phyloP scores from a whole-genome alignment of 2,797 vertebrate genomes.

The Melanotaenia trifasciata region DNA sequence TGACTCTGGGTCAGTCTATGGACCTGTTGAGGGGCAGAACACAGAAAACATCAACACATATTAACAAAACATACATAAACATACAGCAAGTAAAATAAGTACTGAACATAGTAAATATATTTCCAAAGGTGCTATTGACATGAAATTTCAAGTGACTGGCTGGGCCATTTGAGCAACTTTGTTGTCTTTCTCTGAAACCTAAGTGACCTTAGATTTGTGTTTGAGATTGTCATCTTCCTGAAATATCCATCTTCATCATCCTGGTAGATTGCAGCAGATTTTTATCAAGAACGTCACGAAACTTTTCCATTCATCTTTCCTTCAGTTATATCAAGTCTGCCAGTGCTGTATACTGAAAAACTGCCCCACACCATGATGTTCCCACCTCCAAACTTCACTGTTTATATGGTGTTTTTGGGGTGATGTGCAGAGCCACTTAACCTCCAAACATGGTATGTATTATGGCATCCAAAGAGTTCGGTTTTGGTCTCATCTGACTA shows the following conservation, averaged over 20 bases:
- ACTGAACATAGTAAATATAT: too few relatives aligned
- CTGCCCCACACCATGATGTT: too few relatives aligned
- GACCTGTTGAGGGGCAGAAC: constrained; percentile 75
- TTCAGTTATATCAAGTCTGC: too few relatives aligned
- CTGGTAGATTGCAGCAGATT: neutral
- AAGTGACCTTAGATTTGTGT: neutral
- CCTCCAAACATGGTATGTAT: neutral
- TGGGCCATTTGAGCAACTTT: neutral
- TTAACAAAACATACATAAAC: neutral
- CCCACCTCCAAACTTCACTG: too few relatives aligned
- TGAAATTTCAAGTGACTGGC: neutral
- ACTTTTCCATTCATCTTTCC: neutral
- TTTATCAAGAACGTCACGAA: neutral
- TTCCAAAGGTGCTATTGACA: too few relatives aligned
- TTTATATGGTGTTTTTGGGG: too few relatives aligned
- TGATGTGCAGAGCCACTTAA: too few relatives aligned
- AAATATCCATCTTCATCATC: neutral
- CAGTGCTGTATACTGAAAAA: too few relatives aligned
- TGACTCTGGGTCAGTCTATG: constrained; percentile 80
- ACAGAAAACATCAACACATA: neutral
- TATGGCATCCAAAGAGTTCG: neutral
- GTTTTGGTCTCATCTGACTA: neutral
- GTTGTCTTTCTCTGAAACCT: neutral
- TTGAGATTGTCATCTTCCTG: neutral
- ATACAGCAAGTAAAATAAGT: too few relatives aligned